Conservation (phyloP, 2,797 vertebrate species). For the Astyanax mexicanus region DNA sequence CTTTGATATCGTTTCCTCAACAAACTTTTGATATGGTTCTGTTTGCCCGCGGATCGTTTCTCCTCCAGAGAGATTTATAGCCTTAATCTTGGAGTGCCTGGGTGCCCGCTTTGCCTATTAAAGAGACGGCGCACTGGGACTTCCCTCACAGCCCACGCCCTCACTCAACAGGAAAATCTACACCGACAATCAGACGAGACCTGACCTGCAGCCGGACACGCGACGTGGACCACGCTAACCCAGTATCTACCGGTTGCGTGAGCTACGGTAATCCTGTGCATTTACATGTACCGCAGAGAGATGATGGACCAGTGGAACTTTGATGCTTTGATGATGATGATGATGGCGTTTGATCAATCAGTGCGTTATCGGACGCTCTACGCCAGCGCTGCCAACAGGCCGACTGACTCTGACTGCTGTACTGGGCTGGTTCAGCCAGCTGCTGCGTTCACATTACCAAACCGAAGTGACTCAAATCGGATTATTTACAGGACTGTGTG, state of each 20-base stretch:
- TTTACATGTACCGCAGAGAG: constrained; percentile 23
- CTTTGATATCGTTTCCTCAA: constrained; percentile 26
- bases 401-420: constrained; percentile 32
- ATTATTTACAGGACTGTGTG: too few species aligned
- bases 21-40: constrained; percentile 26
- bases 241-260: constrained; percentile 20
- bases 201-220: background rate
- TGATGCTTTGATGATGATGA: constrained; percentile 25
- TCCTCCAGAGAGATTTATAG: constrained; percentile 21
- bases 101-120: background rate
- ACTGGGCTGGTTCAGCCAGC: background rate
- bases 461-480: too few species aligned
- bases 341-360: constrained; percentile 23
- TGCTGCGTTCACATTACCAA: too few species aligned
- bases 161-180: constrained; percentile 7
- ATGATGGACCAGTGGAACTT: constrained; percentile 2
- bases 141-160: background rate
- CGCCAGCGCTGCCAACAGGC: background rate
- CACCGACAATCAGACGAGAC: constrained; percentile 11
- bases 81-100: constrained; percentile 15
- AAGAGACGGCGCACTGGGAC: constrained; percentile 7
- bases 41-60: constrained; percentile 19
- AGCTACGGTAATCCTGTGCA: constrained; percentile 33
- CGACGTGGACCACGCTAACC: constrained; percentile 9
- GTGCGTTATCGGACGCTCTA: background rate